Conservation (phyloP, 1,140 invertebrate genomes). For the Musca vetustissima region DNA sequence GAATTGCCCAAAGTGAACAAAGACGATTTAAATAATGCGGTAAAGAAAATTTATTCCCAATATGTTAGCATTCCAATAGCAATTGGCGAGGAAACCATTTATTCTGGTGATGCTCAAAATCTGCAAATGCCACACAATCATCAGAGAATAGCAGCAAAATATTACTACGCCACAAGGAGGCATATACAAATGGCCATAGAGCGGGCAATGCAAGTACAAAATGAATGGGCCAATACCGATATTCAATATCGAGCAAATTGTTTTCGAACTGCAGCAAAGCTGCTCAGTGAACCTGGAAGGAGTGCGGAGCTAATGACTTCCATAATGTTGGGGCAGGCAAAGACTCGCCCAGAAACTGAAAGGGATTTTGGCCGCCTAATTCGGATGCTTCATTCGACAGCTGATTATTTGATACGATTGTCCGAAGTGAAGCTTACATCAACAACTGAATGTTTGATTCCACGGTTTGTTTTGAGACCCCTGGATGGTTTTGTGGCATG, state of each 20-base stretch:
- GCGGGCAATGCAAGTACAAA: conserved; percentile 71
- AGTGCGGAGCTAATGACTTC: conserved; percentile 84
- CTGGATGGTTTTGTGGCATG: conserved; percentile 97
- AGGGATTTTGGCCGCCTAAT: conserved; percentile 94
- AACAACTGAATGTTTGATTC: conserved; percentile 59
- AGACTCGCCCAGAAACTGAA: conserved; percentile 92
- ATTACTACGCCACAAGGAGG: conserved; percentile 82
- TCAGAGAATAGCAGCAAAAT: conserved; percentile 80
- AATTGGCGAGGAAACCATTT: conserved; percentile 12
- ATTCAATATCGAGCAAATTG: conserved; percentile 75
- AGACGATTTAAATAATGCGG: background rate
- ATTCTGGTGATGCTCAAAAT: conserved; percentile 10
- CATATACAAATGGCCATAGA: conserved; percentile 84
- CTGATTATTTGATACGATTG: conserved; percentile 76
- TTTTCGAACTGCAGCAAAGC: conserved; percentile 81
- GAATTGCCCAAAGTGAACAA: background rate
- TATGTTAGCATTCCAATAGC: background rate
- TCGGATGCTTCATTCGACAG: conserved; percentile 92
- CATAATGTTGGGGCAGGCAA: conserved; percentile 95
- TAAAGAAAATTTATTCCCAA: conserved; percentile 4
- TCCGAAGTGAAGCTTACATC: conserved; percentile 63
- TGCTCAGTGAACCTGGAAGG: conserved; percentile 79
- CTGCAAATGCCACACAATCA: conserved; percentile 76
- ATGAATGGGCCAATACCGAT: conserved; percentile 80
- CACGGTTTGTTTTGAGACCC: conserved; percentile 70